These are phyloP conservation scores for Heterodera schachtii DNA, from an alignment of 1,140 invertebrate genomes.

Conservation along the genomic window DNA sequence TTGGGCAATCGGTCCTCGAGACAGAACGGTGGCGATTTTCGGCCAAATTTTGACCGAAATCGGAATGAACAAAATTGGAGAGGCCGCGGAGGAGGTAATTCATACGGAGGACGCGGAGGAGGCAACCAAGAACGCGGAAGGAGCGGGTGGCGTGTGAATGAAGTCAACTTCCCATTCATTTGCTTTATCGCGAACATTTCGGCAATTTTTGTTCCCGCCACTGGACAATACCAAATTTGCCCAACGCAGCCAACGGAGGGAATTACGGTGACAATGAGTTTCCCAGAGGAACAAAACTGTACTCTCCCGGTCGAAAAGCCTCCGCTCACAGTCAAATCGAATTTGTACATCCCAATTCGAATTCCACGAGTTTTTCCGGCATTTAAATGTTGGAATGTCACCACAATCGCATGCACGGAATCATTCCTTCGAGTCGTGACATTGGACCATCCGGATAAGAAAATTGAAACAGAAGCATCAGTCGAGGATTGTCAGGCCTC, in stretches of 20 bases:
- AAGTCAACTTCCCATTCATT: not conserved
- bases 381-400: not conserved
- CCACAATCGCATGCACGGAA: not conserved
- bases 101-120: not conserved
- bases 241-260: not conserved
- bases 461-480: not conserved
- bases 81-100: not conserved
- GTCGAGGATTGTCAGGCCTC: too few relatives aligned
- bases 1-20: not conserved
- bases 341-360: not conserved
- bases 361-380: not conserved
- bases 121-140: too few relatives aligned
- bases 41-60: not conserved
- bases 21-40: too few relatives aligned
- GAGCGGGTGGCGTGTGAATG: not conserved
- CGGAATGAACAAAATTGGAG: not conserved
- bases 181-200: not conserved
- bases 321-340: not conserved
- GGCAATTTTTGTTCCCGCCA: too few relatives aligned
- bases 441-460: not conserved
- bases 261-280: not conserved
- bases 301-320: not conserved
- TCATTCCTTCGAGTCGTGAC: not conserved
- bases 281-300: not conserved
- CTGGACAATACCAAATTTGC: not conserved